Conservation (phyloP, 2,113 vertebrate species). For the Leptobrachium leishanense region DNA sequence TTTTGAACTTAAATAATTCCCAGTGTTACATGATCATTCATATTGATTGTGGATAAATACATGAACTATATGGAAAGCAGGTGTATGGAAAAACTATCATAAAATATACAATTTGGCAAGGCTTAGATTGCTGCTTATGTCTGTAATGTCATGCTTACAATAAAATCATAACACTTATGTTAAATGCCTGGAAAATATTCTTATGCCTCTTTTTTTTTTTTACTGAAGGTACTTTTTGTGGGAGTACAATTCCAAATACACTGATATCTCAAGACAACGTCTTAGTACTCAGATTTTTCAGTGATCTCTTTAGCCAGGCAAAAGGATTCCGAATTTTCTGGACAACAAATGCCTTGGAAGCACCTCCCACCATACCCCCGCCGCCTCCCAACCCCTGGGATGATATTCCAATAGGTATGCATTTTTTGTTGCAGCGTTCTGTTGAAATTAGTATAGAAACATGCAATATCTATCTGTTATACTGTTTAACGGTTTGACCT, state of each 20-base stretch:
- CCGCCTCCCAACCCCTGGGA: constrained; percentile 69
- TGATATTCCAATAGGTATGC: constrained; percentile 64
- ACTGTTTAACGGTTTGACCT: too few species aligned
- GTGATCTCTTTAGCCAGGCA: constrained; percentile 65
- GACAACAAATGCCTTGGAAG: constrained; percentile 60
- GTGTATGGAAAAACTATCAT: too few species aligned
- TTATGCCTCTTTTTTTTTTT: background rate
- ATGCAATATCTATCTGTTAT: too few species aligned
- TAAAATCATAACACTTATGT: too few species aligned
- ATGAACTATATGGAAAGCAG: too few species aligned
- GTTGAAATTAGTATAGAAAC: too few species aligned
- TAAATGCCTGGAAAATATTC: background rate
- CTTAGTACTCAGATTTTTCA: constrained; percentile 65
- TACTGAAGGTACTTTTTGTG: constrained; percentile 69
- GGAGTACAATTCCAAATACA: constrained; percentile 55
- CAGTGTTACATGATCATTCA: too few species aligned
- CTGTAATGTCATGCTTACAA: too few species aligned
- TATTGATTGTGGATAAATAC: too few species aligned
- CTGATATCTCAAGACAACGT: constrained; percentile 59
- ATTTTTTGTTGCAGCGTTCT: background rate
- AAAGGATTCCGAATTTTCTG: constrained; percentile 73
- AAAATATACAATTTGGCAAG: too few species aligned
- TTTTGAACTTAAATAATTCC: too few species aligned
- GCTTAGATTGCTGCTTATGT: too few species aligned
- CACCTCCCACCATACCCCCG: constrained; percentile 66